Conservation (phyloP, 2,888 invertebrate genomes). For the Synanthedon formicaeformis region DNA sequence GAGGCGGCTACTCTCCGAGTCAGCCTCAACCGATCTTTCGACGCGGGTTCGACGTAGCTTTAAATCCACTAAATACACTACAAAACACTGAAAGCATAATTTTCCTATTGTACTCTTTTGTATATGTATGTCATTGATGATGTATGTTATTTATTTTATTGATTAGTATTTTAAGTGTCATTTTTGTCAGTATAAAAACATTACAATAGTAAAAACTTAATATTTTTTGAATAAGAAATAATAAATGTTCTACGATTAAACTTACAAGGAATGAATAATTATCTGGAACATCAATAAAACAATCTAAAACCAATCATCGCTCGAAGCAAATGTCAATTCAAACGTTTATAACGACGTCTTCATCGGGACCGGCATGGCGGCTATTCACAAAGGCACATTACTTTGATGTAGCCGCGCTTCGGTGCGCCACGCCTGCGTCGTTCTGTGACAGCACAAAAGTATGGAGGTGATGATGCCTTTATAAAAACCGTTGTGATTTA, state of each 20-base stretch:
- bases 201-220: no score
- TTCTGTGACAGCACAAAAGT: constrained; percentile 36
- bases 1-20: constrained; percentile 31
- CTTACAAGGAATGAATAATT: not conserved
- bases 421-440: constrained; percentile 30
- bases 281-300: constrained; percentile 10
- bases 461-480: constrained; percentile 59
- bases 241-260: no score
- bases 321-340: constrained; percentile 28
- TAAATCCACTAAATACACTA: not conserved
- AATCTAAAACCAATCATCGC: constrained; percentile 31
- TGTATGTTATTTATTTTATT: not conserved
- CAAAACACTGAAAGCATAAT: not conserved
- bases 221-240: no score
- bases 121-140: no score
- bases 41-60: not conserved
- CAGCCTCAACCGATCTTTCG: not conserved
- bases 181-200: no score
- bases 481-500: constrained; percentile 64
- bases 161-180: no score
- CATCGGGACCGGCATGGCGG: constrained; percentile 42
- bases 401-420: constrained; percentile 36
- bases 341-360: constrained; percentile 15
- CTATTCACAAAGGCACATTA: constrained; percentile 30
- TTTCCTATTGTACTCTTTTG: not conserved